Percentiles rank a stretch among this genome's conserved stretches.
Conservation (phyloP, 2,797 vertebrate genomes). For the Hydrolagus colliei region DNA sequence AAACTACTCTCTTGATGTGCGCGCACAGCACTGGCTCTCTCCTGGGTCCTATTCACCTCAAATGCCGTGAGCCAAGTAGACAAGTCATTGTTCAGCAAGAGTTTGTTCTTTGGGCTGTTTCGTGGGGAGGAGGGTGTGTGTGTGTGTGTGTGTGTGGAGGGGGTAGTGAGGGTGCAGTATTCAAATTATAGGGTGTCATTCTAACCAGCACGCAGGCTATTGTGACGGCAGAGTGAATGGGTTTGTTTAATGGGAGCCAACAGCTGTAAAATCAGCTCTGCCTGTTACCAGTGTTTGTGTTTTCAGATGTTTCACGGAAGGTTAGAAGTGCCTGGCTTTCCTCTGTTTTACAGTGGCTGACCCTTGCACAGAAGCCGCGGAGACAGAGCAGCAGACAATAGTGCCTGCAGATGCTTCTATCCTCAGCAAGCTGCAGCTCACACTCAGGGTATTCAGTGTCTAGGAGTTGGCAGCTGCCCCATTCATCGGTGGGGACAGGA, state of each 20-base stretch:
- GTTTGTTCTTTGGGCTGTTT: constrained; percentile 11
- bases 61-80: background rate
- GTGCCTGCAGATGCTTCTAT: background rate
- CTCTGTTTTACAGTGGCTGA: background rate
- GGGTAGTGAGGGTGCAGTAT: background rate
- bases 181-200: background rate
- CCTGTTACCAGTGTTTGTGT: background rate
- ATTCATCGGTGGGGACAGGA: background rate
- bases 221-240: constrained; percentile 18
- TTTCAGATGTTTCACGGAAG: constrained; percentile 6
- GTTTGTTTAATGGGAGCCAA: constrained; percentile 23
- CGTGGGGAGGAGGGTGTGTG: background rate
- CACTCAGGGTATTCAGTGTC: background rate
- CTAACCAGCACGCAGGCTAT: background rate
- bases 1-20: background rate
- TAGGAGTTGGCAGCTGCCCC: background rate
- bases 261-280: constrained; percentile 25
- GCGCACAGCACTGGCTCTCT: too few species aligned
- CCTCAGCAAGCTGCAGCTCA: too few species aligned
- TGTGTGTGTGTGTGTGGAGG: too few species aligned
- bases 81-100: background rate
- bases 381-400: background rate
- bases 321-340: background rate
- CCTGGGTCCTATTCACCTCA: background rate
- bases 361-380: background rate